These are phyloP conservation scores for Vombatus ursinus DNA, from an alignment of 2,113 vertebrate genomes.

Conservation along the genomic window DNA sequence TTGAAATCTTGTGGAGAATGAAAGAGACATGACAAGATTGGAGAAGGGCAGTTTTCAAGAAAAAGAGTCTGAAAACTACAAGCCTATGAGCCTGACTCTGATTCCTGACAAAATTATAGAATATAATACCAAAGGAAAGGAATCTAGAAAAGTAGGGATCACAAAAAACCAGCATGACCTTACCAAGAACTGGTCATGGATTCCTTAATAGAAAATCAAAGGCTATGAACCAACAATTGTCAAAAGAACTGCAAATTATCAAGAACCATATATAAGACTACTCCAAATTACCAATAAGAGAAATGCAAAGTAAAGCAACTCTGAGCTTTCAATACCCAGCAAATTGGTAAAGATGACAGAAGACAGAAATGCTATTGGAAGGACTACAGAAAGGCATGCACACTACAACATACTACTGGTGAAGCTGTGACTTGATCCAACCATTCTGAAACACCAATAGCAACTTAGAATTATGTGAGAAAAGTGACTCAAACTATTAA, in stretches of 20 bases:
- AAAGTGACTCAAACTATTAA: not conserved
- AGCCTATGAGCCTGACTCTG: not conserved
- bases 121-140: not conserved
- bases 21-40: not conserved
- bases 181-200: not conserved
- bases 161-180: not conserved
- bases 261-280: not conserved
- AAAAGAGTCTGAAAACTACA: not conserved
- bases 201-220: not conserved
- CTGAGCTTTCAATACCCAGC: not conserved
- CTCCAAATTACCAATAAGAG: not conserved
- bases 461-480: not conserved
- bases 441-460: not conserved
- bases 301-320: not conserved
- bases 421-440: not conserved
- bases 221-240: not conserved
- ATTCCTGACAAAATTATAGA: not conserved
- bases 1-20: not conserved
- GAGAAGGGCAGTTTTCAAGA: not conserved
- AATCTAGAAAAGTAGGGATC: not conserved
- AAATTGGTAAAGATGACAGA: not conserved
- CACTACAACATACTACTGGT: not conserved
- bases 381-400: not conserved
- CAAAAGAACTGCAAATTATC: not conserved
- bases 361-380: not conserved